Percentiles rank a stretch among this genome's conserved stretches.
Conservation (phyloP, 2,113 vertebrate species). For the Recurvirostra avosetta region DNA sequence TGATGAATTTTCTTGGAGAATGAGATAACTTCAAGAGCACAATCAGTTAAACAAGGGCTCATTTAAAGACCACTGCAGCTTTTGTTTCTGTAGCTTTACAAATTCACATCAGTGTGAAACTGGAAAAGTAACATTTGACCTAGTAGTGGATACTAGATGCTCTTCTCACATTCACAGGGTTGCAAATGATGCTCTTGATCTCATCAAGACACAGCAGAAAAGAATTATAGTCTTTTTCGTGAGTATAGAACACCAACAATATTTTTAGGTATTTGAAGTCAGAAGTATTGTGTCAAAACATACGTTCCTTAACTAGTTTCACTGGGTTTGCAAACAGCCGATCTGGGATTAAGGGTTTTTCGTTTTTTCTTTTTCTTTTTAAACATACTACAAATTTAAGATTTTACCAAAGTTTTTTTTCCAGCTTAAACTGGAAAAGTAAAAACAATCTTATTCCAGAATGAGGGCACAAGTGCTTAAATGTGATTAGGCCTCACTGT, state of each 20-base stretch:
- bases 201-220: neutral
- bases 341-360: neutral
- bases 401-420: neutral
- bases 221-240: neutral
- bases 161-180: neutral
- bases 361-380: neutral
- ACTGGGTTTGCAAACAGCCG: neutral
- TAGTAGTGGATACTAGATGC: neutral
- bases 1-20: neutral
- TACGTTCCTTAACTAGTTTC: neutral
- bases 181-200: neutral
- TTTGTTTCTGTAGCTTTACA: neutral
- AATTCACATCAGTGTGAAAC: neutral
- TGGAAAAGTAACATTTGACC: neutral
- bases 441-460: neutral
- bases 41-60: neutral
- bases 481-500: neutral
- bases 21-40: neutral
- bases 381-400: neutral
- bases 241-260: neutral
- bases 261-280: neutral
- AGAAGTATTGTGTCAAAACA: neutral
- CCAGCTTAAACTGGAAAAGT: neutral
- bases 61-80: neutral
- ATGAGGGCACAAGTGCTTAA: neutral